These are phyloP conservation scores for Cherax quadricarinatus DNA, from an alignment of 1,140 invertebrate genomes.

Conservation along the genomic window DNA sequence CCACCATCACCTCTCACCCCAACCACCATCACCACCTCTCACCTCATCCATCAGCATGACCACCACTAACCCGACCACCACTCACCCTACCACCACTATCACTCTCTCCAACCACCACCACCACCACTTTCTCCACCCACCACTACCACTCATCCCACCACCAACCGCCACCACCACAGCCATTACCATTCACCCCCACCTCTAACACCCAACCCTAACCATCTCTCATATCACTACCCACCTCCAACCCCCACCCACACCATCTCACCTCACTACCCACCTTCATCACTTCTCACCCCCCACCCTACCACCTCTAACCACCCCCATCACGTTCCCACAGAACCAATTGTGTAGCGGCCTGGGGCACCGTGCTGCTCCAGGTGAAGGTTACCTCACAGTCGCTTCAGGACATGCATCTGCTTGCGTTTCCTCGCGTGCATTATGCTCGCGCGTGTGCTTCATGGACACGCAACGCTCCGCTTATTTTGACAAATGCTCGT, in stretches of 20 bases:
- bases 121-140: not conserved
- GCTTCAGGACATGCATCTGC: conserved; percentile 16
- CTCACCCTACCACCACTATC: too few species aligned
- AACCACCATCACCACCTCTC: not conserved
- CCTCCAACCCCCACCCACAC: not conserved
- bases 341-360: conserved; percentile 23
- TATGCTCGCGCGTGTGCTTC: not conserved
- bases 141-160: not conserved
- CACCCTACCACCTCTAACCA: too few species aligned
- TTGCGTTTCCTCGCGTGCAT: conserved; percentile 14
- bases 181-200: not conserved
- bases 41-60: not conserved
- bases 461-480: not conserved
- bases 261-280: not conserved
- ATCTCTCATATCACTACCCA: not conserved
- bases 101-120: not conserved
- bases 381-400: conserved; percentile 25
- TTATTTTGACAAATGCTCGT: too few species aligned
- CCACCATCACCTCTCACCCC: not conserved
- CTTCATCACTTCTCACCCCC: conserved; percentile 9
- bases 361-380: not conserved
- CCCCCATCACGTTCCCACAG: conserved; percentile 24
- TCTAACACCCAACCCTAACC: not conserved
- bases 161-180: not conserved
- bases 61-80: too few species aligned